These are phyloP conservation scores for Macquaria ambigua DNA, from an alignment of 2,113 vertebrate genomes.

Conservation along the genomic window DNA sequence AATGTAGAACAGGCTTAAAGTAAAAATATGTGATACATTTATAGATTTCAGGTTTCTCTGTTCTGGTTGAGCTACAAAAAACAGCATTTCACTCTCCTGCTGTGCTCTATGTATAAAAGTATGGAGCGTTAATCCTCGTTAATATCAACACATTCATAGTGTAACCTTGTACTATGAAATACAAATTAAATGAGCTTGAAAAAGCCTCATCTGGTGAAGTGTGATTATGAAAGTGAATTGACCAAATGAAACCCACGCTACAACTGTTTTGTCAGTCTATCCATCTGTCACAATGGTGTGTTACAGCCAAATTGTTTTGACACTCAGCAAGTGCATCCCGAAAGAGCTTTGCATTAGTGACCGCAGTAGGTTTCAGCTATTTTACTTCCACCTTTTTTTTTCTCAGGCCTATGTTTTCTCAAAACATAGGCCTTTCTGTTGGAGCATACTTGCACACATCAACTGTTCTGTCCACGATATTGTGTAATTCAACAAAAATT, in stretches of 20 bases:
- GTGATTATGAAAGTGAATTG: conserved; percentile 19
- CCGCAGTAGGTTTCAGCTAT: not conserved
- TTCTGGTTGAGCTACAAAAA: not conserved
- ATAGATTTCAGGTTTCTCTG: not conserved
- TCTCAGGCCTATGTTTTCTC: conserved; percentile 9
- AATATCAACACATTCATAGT: not conserved
- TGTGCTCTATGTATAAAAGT: not conserved
- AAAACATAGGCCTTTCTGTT: not conserved
- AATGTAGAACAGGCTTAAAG: not conserved
- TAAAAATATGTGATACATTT: not conserved
- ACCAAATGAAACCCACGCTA: conserved; percentile 28
- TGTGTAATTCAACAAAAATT: conserved; percentile 8
- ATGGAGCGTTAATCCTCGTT: not conserved
- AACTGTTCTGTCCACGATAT: not conserved
- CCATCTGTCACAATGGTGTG: conserved; percentile 18
- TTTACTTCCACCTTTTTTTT: not conserved
- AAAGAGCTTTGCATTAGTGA: conserved; percentile 23
- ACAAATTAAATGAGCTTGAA: not conserved
- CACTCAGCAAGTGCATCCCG: conserved; percentile 23
- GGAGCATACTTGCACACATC: not conserved
- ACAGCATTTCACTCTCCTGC: not conserved
- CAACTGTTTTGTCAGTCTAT: conserved; percentile 26
- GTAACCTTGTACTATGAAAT: conserved; percentile 7
- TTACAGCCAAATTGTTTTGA: conserved; percentile 19
- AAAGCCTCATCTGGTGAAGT: conserved; percentile 22